Base-by-base conservation (phyloP, 1,140 invertebrate species). In the Cardiocondyla obscurior region DNA sequence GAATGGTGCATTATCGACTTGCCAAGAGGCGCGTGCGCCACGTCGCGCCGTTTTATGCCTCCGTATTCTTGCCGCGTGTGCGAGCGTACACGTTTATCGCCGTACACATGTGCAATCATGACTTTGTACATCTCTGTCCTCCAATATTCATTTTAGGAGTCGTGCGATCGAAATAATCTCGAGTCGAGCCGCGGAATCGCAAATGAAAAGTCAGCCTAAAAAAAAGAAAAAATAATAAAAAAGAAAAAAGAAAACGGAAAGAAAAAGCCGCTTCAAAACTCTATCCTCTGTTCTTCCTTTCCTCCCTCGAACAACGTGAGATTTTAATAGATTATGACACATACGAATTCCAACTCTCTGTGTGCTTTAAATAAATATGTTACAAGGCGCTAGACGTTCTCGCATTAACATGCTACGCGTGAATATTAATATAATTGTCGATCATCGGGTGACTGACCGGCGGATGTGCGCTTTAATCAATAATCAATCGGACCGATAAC, bases 1-100 rank as follows among this genome's bases (percentile, higher is more conserved):
- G 79, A n/a, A 85, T 70, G 79, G 79, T 87, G 65, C 42, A 85
- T 86, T 87, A 87, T 87, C 85, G 85, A 87, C 85, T 87, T 36
- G 65, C n/a, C n/a, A 58, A 72, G 51, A 30, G 28, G 84, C 85
- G 85, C 85, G 69, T 87, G 85, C 85, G 85, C 79, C 5, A 46
- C n/a, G 33, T n/a, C 19, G 49, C 51, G 19, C 70, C 14, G 19
- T 72, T 36, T 57, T 39, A 69, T 30, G 25, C 33, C 4, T 16
- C 44, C 22, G 3, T 69, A 67, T 30, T 25, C 30, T 19, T 8
- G 30, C 33, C 19, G 8, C 8, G n/a, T 28, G 4, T 28, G 8
- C 19, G n/a, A 46, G 30, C 25, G 28, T 39, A 7, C n/a, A 2
- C 22, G 14, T 28, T n/a, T 46, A n/a, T n/a, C 3, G 4, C 6